phyloP scores from a whole-genome alignment of 2,113 vertebrate genomes.

The Myodes glareolus region DNA sequence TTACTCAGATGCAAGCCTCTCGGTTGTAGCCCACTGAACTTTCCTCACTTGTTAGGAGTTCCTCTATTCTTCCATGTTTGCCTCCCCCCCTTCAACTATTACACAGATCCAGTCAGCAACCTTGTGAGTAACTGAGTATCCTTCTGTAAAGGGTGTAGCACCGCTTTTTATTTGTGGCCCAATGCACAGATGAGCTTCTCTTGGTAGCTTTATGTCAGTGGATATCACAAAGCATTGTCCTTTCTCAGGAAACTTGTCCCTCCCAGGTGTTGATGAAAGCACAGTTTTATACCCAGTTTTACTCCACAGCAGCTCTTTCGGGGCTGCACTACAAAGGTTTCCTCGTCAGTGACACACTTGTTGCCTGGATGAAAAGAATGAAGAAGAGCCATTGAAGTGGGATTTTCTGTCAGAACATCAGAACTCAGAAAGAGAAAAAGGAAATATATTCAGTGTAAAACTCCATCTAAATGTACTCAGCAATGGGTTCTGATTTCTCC shows the following conservation, averaged over 20 bases:
- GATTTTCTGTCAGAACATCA: conserved; percentile 34
- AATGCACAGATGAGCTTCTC: not conserved
- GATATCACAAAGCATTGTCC: not conserved
- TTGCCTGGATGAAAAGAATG: conserved; percentile 49
- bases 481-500: conserved; percentile 37
- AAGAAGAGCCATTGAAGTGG: conserved; percentile 53
- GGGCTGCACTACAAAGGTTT: not conserved
- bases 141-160: not conserved
- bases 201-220: conserved; percentile 33
- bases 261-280: conserved; percentile 21
- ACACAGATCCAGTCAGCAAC: not conserved
- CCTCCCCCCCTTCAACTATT: not conserved
- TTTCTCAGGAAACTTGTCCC: not conserved
- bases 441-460: conserved; percentile 47
- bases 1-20: not conserved
- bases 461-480: not conserved
- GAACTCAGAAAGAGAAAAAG: conserved; percentile 44
- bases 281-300: conserved; percentile 46
- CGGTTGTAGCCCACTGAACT: not conserved
- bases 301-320: conserved; percentile 44
- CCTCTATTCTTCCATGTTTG: not conserved
- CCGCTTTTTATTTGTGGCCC: not conserved
- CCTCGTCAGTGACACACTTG: conserved; percentile 2
- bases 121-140: not conserved
- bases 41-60: not conserved